Conservation (phyloP, 2,888 invertebrate species). For the Stenchaetothrips biformis region DNA sequence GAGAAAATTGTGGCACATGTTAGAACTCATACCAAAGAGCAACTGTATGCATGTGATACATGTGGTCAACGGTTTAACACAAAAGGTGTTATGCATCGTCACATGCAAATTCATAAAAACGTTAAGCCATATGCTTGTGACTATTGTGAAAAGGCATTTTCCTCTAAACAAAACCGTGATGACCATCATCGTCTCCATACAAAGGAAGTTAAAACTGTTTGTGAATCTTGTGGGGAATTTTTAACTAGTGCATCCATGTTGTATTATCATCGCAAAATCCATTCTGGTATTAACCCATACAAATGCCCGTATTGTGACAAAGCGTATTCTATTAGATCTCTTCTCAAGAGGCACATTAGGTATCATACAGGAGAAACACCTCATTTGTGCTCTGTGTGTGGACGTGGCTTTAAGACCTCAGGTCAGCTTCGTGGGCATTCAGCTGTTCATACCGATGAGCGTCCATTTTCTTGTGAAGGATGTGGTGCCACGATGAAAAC, state of each 20-base stretch:
- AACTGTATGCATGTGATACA: not conserved
- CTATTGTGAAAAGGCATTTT: not conserved
- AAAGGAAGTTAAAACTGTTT: not conserved
- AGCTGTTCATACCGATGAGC: not conserved
- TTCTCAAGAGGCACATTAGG: not conserved
- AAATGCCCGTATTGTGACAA: conserved; percentile 7
- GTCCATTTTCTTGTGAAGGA: conserved; percentile 8
- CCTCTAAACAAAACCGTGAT: conserved; percentile 4
- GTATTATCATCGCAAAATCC: conserved; percentile 8
- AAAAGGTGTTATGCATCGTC: not conserved
- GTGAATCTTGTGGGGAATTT: conserved; percentile 1
- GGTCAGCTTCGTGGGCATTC: conserved; percentile 10
- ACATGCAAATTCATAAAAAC: not conserved
- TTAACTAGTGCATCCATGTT: conserved; percentile 6
- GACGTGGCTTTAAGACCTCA: not conserved
- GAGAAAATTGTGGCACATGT: conserved; percentile 7
- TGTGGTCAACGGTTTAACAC: not conserved
- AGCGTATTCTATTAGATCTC: not conserved
- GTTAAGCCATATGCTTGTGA: not conserved
- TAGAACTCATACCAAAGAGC: conserved; percentile 7
- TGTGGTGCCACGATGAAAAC: not conserved
- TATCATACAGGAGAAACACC: not conserved
- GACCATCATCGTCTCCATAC: not conserved
- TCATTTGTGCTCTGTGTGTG: not conserved
- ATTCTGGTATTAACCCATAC: not conserved